These are phyloP conservation scores for Naja naja DNA, from an alignment of 2,113 vertebrate genomes.

Conservation along the genomic window DNA sequence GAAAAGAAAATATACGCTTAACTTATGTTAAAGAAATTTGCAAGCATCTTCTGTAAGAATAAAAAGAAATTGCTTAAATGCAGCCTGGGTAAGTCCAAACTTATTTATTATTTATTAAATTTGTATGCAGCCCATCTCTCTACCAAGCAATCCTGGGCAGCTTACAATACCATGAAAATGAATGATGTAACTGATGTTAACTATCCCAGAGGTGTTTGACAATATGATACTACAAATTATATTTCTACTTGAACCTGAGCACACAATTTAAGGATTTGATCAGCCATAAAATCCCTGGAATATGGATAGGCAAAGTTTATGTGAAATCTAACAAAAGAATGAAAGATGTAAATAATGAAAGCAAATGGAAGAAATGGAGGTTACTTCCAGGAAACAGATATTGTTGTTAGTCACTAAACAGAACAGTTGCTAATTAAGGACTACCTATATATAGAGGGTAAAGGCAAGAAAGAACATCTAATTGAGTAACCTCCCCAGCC, in stretches of 20 bases:
- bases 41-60: not conserved
- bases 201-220: not conserved
- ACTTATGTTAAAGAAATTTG: not conserved
- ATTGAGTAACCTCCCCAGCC: not conserved
- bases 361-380: not conserved
- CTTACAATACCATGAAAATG: not conserved
- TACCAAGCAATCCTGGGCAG: not conserved
- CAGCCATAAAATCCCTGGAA: not conserved
- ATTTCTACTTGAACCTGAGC: not conserved
- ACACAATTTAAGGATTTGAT: not conserved
- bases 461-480: not conserved
- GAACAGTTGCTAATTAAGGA: not conserved
- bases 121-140: not conserved
- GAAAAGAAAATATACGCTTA: not conserved
- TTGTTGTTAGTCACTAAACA: not conserved
- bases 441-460: not conserved
- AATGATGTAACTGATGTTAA: not conserved
- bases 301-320: not conserved
- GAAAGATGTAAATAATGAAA: not conserved
- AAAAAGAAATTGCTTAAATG: not conserved
- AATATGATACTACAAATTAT: not conserved
- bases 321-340: not conserved
- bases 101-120: not conserved
- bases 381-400: not conserved
- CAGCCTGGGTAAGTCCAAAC: not conserved